phyloP scores from a whole-genome alignment of 2,113 vertebrate species.

The Burhinus bistriatus region DNA sequence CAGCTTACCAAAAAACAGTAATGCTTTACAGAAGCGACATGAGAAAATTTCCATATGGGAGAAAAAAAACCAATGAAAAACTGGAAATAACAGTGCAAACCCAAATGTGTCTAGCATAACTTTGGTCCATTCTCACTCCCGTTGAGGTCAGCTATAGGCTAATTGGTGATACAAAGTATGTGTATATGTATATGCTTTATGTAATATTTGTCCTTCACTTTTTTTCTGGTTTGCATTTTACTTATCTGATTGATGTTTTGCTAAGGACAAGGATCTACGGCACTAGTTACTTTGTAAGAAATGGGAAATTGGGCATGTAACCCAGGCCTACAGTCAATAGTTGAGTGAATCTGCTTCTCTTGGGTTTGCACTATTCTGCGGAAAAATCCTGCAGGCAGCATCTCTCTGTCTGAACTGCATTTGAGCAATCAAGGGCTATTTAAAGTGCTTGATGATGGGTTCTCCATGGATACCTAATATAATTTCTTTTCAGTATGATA shows the following conservation, averaged over 20 bases:
- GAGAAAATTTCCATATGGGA: neutral
- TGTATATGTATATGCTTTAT: neutral
- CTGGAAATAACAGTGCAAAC: neutral
- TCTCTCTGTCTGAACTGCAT: neutral
- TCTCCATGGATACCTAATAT: constrained; percentile 4
- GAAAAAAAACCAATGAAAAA: neutral
- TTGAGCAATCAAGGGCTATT: neutral
- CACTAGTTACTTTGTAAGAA: neutral
- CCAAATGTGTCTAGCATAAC: neutral
- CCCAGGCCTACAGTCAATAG: neutral
- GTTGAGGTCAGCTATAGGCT: neutral
- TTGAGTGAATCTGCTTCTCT: neutral
- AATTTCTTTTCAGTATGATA: neutral
- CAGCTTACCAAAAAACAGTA: neutral
- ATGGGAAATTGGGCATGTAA: neutral
- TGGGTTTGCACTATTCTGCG: neutral
- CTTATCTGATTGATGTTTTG: neutral
- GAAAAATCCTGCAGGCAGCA: neutral
- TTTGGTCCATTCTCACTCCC: neutral
- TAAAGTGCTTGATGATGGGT: neutral
- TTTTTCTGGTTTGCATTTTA: neutral
- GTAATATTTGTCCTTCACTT: neutral
- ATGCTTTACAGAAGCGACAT: neutral
- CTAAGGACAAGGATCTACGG: neutral
- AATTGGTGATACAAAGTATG: neutral